Evolutionary conservation across 2,797 vertebrate genomes (phyloP).

Genomic region (Notolepis coatsorum): DNA sequence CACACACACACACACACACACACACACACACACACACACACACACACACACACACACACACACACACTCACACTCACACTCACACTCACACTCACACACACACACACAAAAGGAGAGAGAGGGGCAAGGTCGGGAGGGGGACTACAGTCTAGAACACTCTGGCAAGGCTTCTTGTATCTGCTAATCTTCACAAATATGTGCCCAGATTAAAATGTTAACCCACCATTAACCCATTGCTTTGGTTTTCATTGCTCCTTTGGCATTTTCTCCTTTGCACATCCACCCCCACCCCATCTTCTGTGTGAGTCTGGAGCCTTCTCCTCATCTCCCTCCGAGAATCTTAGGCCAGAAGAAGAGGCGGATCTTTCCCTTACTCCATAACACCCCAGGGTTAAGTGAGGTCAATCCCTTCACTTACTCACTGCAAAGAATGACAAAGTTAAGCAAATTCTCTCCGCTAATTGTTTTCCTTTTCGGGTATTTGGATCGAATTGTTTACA

Average conservation of each 20-base stretch:
- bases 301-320: background rate
- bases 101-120: slow-evolving; percentile 30
- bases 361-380: background rate
- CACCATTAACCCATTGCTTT: slow-evolving; percentile 26
- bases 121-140: background rate
- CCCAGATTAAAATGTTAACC: slow-evolving; percentile 55
- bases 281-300: background rate
- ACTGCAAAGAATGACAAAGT: slow-evolving; percentile 18
- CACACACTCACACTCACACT: slow-evolving; percentile 13
- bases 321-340: background rate
- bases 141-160: slow-evolving; percentile 15
- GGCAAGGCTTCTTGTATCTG: slow-evolving; percentile 41
- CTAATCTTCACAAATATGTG: slow-evolving; percentile 74
- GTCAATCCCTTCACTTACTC: slow-evolving; percentile 42
- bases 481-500: slow-evolving; percentile 70
- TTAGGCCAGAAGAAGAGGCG: background rate
- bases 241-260: slow-evolving; percentile 9
- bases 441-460: slow-evolving; percentile 68
- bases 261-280: background rate
- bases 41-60: slow-evolving; percentile 5
- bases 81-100: slow-evolving; percentile 29
- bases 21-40: background rate
- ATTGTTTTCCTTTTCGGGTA: slow-evolving; percentile 62
- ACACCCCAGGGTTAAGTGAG: slow-evolving; percentile 24
- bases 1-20: background rate